Evolutionary conservation across 2,888 invertebrate genomes (phyloP).

Genomic region (Automeris io): DNA sequence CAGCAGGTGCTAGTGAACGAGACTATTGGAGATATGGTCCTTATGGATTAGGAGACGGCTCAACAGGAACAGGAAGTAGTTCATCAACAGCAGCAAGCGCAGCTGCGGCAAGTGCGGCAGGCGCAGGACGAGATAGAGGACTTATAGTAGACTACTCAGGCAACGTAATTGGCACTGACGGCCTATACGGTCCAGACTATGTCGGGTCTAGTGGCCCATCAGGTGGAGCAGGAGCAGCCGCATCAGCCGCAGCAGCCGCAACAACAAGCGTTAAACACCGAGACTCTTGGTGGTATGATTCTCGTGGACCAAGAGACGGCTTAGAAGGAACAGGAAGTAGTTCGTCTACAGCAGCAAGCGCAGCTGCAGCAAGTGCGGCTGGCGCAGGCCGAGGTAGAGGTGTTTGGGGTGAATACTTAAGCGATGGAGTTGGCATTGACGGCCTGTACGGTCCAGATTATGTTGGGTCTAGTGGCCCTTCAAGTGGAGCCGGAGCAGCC

Average conservation of each 20-base stretch:
- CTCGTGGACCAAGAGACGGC: background rate
- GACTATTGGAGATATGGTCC: background rate
- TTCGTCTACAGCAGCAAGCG: background rate
- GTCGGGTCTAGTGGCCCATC: too few species aligned
- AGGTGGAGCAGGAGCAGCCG: constrained; percentile 5
- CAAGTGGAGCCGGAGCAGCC: background rate
- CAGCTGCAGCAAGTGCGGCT: constrained; percentile 3
- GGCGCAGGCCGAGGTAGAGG: background rate
- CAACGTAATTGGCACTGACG: too few species aligned
- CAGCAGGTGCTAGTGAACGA: constrained; percentile 3
- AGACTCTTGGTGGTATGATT: background rate
- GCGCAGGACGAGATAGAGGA: too few species aligned
- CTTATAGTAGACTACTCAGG: too few species aligned
- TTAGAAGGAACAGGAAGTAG: too few species aligned
- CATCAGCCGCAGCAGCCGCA: background rate
- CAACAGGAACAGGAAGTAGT: background rate
- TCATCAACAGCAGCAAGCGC: too few species aligned
- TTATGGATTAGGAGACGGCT: background rate
- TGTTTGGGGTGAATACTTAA: background rate
- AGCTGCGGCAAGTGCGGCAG: too few species aligned
- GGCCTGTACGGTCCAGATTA: background rate
- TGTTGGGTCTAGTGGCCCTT: background rate
- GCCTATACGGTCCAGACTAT: too few species aligned
- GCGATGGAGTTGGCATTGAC: background rate
- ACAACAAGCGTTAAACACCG: background rate